phyloP scores from a whole-genome alignment of 2,113 vertebrate species.

The Toxotes chatareus region DNA sequence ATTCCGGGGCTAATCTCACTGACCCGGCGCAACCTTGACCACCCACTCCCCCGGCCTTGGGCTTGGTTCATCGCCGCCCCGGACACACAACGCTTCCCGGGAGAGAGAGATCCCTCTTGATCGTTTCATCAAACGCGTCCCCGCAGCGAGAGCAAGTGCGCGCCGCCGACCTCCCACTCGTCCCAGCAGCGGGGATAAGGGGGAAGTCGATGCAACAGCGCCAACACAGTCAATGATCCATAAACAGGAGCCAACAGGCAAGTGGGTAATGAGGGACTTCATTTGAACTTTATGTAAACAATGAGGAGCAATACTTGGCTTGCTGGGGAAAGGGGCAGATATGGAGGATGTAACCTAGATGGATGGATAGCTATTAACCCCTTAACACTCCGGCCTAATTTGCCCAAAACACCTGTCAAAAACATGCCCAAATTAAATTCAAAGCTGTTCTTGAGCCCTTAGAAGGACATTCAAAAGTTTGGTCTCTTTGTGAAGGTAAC shows the following conservation, averaged over 20 bases:
- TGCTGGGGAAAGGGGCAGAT: neutral
- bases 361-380: constrained; percentile 44
- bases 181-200: constrained; percentile 60
- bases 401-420: too few species aligned
- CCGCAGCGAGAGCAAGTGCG: constrained; percentile 60
- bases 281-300: constrained; percentile 75
- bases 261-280: constrained; percentile 74
- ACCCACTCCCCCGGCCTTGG: constrained; percentile 78
- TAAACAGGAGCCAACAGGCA: constrained; percentile 73
- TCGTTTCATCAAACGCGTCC: constrained; percentile 83
- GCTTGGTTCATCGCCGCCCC: constrained; percentile 76
- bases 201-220: constrained; percentile 73
- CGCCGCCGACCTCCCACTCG: constrained; percentile 72
- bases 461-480: too few species aligned
- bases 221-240: constrained; percentile 74
- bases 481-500: too few species aligned
- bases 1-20: constrained; percentile 81
- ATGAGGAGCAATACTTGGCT: constrained; percentile 35
- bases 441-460: too few species aligned
- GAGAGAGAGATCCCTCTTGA: constrained; percentile 75
- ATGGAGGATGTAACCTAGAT: constrained; percentile 30
- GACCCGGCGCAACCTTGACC: constrained; percentile 86
- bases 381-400: too few species aligned
- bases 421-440: too few species aligned
- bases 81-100: constrained; percentile 81